Evolutionary conservation across 2,113 vertebrate species (phyloP).

Genomic region (Aix galericulata): DNA sequence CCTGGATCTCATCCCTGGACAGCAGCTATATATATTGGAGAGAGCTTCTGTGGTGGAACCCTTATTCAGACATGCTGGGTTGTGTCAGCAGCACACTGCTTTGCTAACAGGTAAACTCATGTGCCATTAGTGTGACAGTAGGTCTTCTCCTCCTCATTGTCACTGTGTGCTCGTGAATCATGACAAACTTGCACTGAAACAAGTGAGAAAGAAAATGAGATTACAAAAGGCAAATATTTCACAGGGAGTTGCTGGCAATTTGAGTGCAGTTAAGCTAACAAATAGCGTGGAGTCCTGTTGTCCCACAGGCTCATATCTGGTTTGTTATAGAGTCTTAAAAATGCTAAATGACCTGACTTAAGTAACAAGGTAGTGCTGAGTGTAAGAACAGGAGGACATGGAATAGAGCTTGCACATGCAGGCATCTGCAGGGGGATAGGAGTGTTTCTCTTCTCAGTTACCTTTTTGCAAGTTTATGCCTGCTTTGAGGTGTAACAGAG

Average conservation of each 20-base stretch:
- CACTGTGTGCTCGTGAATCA: neutral
- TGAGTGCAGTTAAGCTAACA: neutral
- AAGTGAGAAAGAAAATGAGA: neutral
- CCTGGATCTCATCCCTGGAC: slow-evolving; percentile 93
- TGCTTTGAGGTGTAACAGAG: neutral
- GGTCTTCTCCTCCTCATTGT: neutral
- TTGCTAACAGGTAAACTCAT: slow-evolving; percentile 83
- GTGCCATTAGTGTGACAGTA: neutral
- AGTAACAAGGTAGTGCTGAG: neutral
- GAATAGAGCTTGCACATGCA: neutral
- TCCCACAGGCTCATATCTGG: neutral
- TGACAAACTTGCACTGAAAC: neutral
- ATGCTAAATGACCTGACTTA: neutral
- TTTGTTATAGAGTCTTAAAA: neutral
- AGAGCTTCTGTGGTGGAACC: slow-evolving; percentile 87
- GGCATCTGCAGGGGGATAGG: neutral
- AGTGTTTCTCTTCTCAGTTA: neutral
- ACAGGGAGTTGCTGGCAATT: neutral
- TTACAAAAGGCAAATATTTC: neutral
- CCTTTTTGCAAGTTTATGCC: neutral
- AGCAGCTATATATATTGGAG: slow-evolving; percentile 88
- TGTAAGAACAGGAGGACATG: neutral
- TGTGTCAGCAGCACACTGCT: slow-evolving; percentile 92
- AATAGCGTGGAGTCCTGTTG: neutral
- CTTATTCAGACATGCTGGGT: slow-evolving; percentile 94